Evolutionary conservation across 2,113 vertebrate species (phyloP), one percentile per base, ranked within the genome.

Genomic region (Crocuta crocuta): DNA sequence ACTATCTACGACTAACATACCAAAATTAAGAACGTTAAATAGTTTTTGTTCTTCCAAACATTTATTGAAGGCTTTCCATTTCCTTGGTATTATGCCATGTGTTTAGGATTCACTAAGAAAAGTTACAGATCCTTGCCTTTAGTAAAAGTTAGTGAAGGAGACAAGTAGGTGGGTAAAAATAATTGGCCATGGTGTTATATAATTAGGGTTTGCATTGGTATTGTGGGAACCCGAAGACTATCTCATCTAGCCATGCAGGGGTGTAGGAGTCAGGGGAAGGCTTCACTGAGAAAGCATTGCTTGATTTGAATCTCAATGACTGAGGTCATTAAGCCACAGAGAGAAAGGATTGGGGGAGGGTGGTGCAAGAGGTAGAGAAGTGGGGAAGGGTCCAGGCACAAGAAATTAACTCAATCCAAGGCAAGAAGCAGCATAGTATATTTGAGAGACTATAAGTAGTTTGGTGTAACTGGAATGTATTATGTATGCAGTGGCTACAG

Each of bases 1-100:
- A 12, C n/a, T 17, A 0, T 79, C 58, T 68, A 15, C 88, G 73
- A 39, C 26, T 17, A 58, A 45, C 68, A 58, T 35, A 87, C 16
- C 24, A 92, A 87, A 95, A 74, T 58, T 35, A 84, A 74, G 21
- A 68, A 78, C 43, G 15, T 63, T 80, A 63, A n/a, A 48, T 68
- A 65, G 95, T 91, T 31, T 97, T 79, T 70, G 45, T 70, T 89
- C 31, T 76, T 80, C 35, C 28, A 88, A 66, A 87, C 23, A 43
- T 80, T 83, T 73, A 86, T 70, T 90, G 68, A 94, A 92, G 50
- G 10, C 12, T 15, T 10, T 70, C 16, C 28, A 31, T 65, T 81
- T 74, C 7, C 19, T 90, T 43, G 17, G 10, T 33, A 84, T 80
- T 48, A 10, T 43, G 53, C n/a, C 19, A 3, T 48, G 5, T 78